Base-by-base conservation (phyloP, 2,113 vertebrate genomes). In the Pungitius pungitius region DNA sequence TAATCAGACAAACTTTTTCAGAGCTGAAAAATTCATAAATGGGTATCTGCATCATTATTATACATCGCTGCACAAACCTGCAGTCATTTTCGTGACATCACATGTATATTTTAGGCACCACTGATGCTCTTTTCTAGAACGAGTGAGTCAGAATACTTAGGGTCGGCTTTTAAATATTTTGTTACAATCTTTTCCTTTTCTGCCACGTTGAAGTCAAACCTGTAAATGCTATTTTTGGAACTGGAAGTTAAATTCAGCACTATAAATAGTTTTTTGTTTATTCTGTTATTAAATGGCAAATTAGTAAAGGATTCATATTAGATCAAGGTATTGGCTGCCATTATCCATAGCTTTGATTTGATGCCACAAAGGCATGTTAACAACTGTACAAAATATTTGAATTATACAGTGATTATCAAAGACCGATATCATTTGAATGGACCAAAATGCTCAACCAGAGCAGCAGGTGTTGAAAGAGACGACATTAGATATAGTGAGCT, bases 271-370 rank as follows among this genome's bases (percentile, higher is more conserved):
- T 6, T 37, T n/a, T 57, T 57, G 40, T 47, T 18, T 20, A 22
- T 18, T 11, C 51, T 20, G 27, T 56, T 30, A 54, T 55, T 55
- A 30, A 69, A 20, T 8, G 39, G 62, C 70, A 82, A 79, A 84
- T 75, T 69, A 61, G 40, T 70, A 59, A 52, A 76, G 72, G 43
- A 85, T 82, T 77, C 75, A 62, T 63, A 45, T 61, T 39, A 54
- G 30, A 75, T 80, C 33, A 37, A 55, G 55, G 63, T 68, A 54
- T 49, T n/a, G 40, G 17, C 64, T 55, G 39, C 54, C 73, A 82
- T 86, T 61, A 85, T 77, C 73, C 61, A 82, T 57, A 76, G 47
- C 72, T 75, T 81, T 75, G 69, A 79, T 83, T 88, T 81, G 65
- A 78, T 73, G 68, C 83, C 49, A 43, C 68, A 55, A 74, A 79